phyloP scores from a whole-genome alignment of 2,888 invertebrate genomes.

The Chymomyza caudatula region DNA sequence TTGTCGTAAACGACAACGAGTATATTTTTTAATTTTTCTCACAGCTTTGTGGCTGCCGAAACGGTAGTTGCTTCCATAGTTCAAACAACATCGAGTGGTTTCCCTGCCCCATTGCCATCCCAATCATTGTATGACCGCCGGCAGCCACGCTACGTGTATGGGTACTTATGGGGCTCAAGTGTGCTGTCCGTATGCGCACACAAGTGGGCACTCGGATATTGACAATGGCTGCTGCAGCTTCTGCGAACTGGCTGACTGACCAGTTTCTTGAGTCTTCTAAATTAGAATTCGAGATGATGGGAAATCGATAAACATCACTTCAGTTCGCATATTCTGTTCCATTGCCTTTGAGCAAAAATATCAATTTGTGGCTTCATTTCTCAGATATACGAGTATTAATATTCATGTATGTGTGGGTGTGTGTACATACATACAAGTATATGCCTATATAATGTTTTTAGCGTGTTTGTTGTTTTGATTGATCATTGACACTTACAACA shows the following conservation, averaged over 20 bases:
- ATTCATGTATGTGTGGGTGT: slow-evolving; percentile 7
- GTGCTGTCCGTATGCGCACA: slow-evolving; percentile 60
- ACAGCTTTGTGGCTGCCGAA: slow-evolving; percentile 55
- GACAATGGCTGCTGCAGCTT: slow-evolving; percentile 55
- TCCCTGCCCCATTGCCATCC: slow-evolving; percentile 1
- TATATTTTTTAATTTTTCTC: slow-evolving; percentile 60
- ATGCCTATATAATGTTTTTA: too few species aligned
- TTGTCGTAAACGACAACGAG: neutral
- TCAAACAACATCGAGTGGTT: slow-evolving; percentile 61
- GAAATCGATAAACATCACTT: slow-evolving; percentile 51
- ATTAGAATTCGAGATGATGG: slow-evolving; percentile 54
- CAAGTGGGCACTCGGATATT: slow-evolving; percentile 68
- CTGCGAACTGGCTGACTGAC: slow-evolving; percentile 19
- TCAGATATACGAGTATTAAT: neutral
- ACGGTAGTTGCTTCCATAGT: slow-evolving; percentile 64
- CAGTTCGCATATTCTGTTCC: slow-evolving; percentile 31
- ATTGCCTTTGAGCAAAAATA: slow-evolving; percentile 28
- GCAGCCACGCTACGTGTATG: slow-evolving; percentile 41
- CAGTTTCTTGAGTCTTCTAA: slow-evolving; percentile 42
- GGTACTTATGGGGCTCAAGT: slow-evolving; percentile 61
- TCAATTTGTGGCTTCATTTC: neutral
- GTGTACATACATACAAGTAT: slow-evolving; percentile 21
- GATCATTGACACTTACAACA: slow-evolving; percentile 76
- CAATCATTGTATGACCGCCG: neutral
- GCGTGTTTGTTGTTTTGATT: slow-evolving; percentile 69